Evolutionary conservation across 2,113 vertebrate genomes (phyloP), one percentile per base, ranked within the genome.

Genomic region (Zosterops lateralis): DNA sequence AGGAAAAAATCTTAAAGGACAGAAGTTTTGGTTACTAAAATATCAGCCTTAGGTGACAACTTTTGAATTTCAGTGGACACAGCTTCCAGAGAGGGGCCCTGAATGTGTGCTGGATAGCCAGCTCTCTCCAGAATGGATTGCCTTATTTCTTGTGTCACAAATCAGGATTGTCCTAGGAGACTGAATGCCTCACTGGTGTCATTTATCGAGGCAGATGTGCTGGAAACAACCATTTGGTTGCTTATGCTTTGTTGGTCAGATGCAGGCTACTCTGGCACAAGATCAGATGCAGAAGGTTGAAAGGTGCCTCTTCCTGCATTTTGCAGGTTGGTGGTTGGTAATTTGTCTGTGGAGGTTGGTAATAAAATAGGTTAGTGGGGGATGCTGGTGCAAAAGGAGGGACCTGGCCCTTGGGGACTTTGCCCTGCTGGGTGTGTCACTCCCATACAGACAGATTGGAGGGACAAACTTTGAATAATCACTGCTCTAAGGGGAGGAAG

Each of bases 371-470:
- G 11, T 66, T 21, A 21, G 21, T 45, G 61, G 38, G 61, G 18
- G 25, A 25, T 65, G 28, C 21, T 83, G 79, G 21, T 68, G 56
- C 28, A 44, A 36, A 29, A 42, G 5, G 6, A 38, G 5, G 20
- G 38, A 16, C 10, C 8, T 56, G 47, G 44, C 8, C 14, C 15
- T 13, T 2, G 3, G 38, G 29, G 32, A 15, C 36, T 72, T 32
- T 7, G 21, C 50, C n/a, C 54, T 71, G 7, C n/a, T 76, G 75
- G 32, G 19, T 21, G 66, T 53, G 72, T 84, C 26, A 11, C 17
- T 84, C 53, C 53, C 1, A 1, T 3, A 6, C 1, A 3, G 50
- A 12, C 0, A 0, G 21, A 6, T 1, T 68, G 44, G 50, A 64
- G 10, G 31, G 74, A 28, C 44, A 54, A 44, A 77, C 9, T 25